Base-by-base conservation (phyloP, 2,888 invertebrate genomes). In the Lottia scabra region DNA sequence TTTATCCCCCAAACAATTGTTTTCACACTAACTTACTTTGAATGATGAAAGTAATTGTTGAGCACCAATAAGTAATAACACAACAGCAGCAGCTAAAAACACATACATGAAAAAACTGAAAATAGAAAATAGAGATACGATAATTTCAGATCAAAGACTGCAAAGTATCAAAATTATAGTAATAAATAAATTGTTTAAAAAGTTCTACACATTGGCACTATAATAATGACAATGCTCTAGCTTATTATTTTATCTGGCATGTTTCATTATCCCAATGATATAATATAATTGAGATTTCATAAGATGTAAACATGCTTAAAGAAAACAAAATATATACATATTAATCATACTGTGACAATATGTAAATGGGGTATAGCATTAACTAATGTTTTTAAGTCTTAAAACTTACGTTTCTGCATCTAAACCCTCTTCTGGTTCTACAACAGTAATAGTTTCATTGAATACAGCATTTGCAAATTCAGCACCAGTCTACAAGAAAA, bases 401-500 rank as follows among this genome's bases (percentile, higher is more conserved):
- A 19, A 2, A 23, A 76, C 89, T 85, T 82, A 90, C 27, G 98
- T 99, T 92, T 99, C 99, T 27, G 98, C 97, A 89, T 99, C 99
- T 74, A 99, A 92, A 70, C 98, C 98, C 90, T 98, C 97, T 81
- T 99, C 98, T 62, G 99, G 92, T 90, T 99, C 99, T 4, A 96
- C 93, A 72, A 99, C 95, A 90, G 95, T 95, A 44, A 99, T 93
- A 0, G 99, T 99, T 91, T 99, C 97, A 90, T 99, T 99, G 92
- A 96, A 99, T 3, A 99, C 96, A 63, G 98, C 96, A 90, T 97
- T 97, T 89, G 94, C 93, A 90, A 91, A 94, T 75, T 90, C 88
- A 75, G 92, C 91, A 26, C 94, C 94, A 79, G 92, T 93, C 93
- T 92, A 87, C 8, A 83, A 80, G 65, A 23, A 65, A 65, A 23